Conservation (phyloP, 1,140 invertebrate genomes). For the Scylla paramamosain region DNA sequence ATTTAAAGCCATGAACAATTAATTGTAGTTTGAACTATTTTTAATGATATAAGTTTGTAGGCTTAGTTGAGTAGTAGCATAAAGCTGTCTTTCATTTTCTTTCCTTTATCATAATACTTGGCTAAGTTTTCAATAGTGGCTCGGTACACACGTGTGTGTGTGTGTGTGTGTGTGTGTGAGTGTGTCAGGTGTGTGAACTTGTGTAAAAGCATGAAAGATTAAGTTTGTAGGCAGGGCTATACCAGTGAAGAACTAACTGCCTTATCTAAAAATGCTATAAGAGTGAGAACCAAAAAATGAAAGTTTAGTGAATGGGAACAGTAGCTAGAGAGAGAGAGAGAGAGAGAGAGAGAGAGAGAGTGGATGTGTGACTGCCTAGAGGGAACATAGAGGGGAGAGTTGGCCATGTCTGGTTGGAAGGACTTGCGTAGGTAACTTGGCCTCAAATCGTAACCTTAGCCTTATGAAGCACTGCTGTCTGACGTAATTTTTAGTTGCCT, state of each 20-base stretch:
- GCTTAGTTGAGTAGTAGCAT: neutral
- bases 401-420: neutral
- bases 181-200: no score
- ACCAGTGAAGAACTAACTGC: neutral
- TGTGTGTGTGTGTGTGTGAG: neutral
- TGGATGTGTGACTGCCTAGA: neutral
- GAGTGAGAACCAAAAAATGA: neutral
- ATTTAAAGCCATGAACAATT: neutral
- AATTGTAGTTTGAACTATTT: neutral
- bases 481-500: slow-evolving; percentile 23
- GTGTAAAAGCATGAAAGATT: neutral
- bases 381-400: neutral
- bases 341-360: no score
- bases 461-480: slow-evolving; percentile 58
- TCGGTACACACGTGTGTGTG: neutral
- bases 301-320: neutral
- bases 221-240: neutral
- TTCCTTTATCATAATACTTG: neutral
- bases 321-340: neutral
- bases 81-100: slow-evolving; percentile 22
- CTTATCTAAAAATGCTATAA: neutral
- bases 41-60: neutral
- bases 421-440: slow-evolving; percentile 38
- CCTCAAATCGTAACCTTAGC: slow-evolving; percentile 66
- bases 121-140: neutral